Conservation (phyloP, 1,140 invertebrate genomes). For the Danaus plexippus region DNA sequence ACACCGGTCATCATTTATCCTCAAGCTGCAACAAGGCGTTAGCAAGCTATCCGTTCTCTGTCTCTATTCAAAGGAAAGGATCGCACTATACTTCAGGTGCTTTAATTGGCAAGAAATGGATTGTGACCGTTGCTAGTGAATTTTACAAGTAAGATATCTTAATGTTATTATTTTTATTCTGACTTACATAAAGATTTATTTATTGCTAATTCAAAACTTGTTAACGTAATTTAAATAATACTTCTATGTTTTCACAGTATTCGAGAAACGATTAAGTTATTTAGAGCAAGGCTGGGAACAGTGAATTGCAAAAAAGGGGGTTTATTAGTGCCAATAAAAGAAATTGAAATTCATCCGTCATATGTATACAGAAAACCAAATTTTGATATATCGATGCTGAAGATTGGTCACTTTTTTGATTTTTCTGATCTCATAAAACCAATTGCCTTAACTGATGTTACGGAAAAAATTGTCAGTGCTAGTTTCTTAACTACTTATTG, state of each 20-base stretch:
- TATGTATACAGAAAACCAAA: constrained; percentile 31
- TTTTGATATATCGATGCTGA: constrained; percentile 42
- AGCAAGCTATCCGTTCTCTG: constrained; percentile 39
- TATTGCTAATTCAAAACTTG: not conserved
- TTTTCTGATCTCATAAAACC: constrained; percentile 31
- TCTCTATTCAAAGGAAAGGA: constrained; percentile 44
- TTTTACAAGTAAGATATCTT: constrained; percentile 45
- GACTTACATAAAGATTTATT: too few species aligned
- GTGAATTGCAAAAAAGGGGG: constrained; percentile 56
- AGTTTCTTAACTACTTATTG: constrained; percentile 52
- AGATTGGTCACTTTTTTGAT: constrained; percentile 24
- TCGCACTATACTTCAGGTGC: constrained; percentile 50
- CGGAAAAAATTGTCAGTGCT: constrained; percentile 31
- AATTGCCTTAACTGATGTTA: constrained; percentile 29
- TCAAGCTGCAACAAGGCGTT: constrained; percentile 4
- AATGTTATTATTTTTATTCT: too few species aligned
- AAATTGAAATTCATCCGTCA: constrained; percentile 42
- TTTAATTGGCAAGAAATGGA: constrained; percentile 40
- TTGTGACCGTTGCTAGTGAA: constrained; percentile 39
- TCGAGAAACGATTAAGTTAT: constrained; percentile 47
- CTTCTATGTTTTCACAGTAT: constrained; percentile 32
- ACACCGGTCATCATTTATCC: too few species aligned
- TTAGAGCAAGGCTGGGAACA: constrained; percentile 43
- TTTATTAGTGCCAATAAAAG: constrained; percentile 35
- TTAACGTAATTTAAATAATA: not conserved